A percentile compares a stretch with the other conserved stretches of the same genome.
Evolutionary conservation across 2,888 invertebrate genomes (phyloP).

Genomic region (Lepeophtheirus nordmannii): DNA sequence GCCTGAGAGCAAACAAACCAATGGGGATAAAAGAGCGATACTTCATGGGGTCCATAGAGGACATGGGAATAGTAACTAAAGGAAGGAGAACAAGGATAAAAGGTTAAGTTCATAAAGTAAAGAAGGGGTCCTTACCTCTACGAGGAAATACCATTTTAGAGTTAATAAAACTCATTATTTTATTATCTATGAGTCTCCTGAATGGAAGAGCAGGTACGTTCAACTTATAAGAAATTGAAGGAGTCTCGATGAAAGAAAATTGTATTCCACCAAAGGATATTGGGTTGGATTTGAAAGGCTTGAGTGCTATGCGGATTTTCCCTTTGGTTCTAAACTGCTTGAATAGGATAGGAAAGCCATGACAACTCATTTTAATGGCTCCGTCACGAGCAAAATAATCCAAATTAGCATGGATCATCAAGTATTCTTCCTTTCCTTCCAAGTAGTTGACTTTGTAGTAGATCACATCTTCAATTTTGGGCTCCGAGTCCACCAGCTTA

Average conservation of each 20-base stretch:
- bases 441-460: neutral
- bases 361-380: constrained; percentile 1
- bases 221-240: neutral
- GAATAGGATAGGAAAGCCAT: neutral
- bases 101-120: neutral
- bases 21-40: neutral
- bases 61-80: neutral
- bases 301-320: neutral
- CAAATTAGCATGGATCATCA: neutral
- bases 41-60: constrained; percentile 1
- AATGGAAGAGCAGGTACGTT: neutral
- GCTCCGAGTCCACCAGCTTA: neutral
- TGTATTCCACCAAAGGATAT: neutral
- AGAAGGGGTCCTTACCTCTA: too few relatives aligned
- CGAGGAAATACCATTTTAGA: neutral
- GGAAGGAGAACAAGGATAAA: neutral
- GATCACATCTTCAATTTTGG: neutral
- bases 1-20: neutral
- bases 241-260: neutral
- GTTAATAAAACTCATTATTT: neutral
- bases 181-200: neutral
- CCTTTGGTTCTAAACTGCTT: neutral
- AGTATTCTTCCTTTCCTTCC: neutral
- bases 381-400: neutral
- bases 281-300: neutral